Conservation (phyloP, 2,113 vertebrate species). For the Solea solea region DNA sequence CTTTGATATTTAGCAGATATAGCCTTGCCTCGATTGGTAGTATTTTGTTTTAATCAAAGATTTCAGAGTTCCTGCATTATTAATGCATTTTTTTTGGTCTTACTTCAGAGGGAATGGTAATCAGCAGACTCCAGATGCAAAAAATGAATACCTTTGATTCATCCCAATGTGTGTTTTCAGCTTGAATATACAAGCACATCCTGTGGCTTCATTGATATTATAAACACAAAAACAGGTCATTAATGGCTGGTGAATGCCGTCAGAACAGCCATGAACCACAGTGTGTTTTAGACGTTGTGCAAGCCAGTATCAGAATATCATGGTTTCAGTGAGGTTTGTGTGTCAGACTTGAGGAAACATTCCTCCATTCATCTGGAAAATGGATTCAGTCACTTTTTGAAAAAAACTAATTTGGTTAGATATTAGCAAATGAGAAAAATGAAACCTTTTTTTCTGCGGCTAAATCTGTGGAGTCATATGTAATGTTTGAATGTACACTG, state of each 20-base stretch:
- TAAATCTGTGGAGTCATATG: conserved; percentile 21
- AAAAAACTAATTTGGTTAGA: conserved; percentile 26
- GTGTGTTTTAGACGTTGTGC: conserved; percentile 15
- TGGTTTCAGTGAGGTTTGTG: conserved; percentile 44
- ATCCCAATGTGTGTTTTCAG: conserved; percentile 50
- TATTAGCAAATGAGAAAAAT: conserved; percentile 11
- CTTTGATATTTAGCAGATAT: conserved; percentile 37
- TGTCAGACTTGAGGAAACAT: conserved; percentile 38
- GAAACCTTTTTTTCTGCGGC: conserved; percentile 9
- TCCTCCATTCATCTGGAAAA: conserved; percentile 57
- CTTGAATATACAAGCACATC: conserved; percentile 48
- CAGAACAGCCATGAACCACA: conserved; percentile 16
- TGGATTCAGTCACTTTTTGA: background rate
- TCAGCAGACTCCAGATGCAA: conserved; percentile 49
- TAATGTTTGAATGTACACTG: conserved; percentile 9
- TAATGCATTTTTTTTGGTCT: conserved; percentile 22
- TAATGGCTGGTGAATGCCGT: conserved; percentile 47
- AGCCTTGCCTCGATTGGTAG: conserved; percentile 35
- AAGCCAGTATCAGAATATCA: conserved; percentile 32
- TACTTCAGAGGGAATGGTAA: conserved; percentile 40
- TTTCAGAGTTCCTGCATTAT: conserved; percentile 29
- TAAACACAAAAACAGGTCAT: conserved; percentile 68
- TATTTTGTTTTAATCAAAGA: conserved; percentile 46
- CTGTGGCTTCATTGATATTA: conserved; percentile 57
- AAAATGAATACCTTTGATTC: conserved; percentile 59